Conservation (phyloP, 2,797 vertebrate species). For the Psittacula derbiana region DNA sequence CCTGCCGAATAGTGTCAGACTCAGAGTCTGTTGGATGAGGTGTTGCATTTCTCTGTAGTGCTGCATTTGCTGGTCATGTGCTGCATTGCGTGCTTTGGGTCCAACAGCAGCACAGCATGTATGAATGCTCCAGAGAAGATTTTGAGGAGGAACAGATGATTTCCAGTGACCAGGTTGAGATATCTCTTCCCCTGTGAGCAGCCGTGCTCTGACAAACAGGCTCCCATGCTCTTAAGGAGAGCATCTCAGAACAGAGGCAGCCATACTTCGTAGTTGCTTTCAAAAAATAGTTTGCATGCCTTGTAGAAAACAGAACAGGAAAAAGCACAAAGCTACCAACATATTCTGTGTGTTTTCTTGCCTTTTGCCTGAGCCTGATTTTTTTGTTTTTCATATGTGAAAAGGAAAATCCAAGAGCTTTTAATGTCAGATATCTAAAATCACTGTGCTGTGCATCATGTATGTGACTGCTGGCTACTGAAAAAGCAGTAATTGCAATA, state of each 20-base stretch:
- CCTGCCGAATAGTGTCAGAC: not conserved
- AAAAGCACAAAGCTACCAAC: not conserved
- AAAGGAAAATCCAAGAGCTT: not conserved
- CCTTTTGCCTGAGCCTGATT: not conserved
- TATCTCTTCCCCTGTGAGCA: not conserved
- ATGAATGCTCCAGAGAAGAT: not conserved
- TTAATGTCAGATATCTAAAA: not conserved
- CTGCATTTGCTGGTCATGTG: not conserved
- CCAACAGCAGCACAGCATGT: not conserved
- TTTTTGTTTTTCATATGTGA: not conserved
- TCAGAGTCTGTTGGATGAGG: rapidly evolving
- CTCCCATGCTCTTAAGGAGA: not conserved
- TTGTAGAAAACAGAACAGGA: not conserved
- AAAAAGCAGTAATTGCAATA: not conserved
- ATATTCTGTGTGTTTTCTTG: not conserved
- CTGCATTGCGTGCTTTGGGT: not conserved
- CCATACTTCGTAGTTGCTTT: not conserved
- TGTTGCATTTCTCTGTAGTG: not conserved
- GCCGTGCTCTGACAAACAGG: not conserved
- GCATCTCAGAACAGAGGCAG: not conserved
- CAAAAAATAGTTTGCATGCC: not conserved
- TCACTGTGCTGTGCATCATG: not conserved
- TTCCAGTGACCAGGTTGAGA: not conserved
- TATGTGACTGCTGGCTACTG: not conserved
- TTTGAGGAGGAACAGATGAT: not conserved